These are phyloP conservation scores for Caenorhabditis japonica DNA, from an alignment of 2,888 invertebrate species.

Conservation along the genomic window DNA sequence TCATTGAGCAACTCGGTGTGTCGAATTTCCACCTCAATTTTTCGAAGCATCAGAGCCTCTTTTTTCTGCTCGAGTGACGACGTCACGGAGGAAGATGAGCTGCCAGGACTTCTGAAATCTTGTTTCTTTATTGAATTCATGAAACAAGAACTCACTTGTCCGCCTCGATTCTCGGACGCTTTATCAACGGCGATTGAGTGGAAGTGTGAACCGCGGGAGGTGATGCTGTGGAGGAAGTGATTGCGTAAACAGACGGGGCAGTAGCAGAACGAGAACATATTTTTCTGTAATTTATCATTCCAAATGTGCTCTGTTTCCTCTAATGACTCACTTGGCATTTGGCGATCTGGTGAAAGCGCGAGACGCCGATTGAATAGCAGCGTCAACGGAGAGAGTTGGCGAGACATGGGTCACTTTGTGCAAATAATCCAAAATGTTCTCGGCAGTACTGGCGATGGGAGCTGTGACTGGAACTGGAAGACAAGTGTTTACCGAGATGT, in stretches of 20 bases:
- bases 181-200: slow-evolving; percentile 19
- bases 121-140: background rate
- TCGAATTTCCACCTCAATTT: slow-evolving; percentile 46
- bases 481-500: slow-evolving; percentile 16
- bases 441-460: slow-evolving; percentile 1
- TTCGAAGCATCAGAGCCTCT: slow-evolving; percentile 34
- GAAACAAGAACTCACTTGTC: slow-evolving; percentile 12
- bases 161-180: slow-evolving; percentile 29
- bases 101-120: slow-evolving; percentile 29
- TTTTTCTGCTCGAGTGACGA: slow-evolving; percentile 40
- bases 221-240: slow-evolving; percentile 44
- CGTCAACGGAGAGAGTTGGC: slow-evolving; percentile 39
- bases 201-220: slow-evolving; percentile 24
- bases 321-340: slow-evolving; percentile 22
- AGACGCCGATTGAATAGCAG: slow-evolving; percentile 23
- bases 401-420: slow-evolving; percentile 27
- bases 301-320: background rate
- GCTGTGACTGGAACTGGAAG: slow-evolving; percentile 18
- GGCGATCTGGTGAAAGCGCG: slow-evolving; percentile 32
- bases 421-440: slow-evolving; percentile 32
- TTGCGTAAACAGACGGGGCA: slow-evolving; percentile 49
- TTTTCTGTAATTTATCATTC: slow-evolving; percentile 20
- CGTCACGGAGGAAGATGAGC: slow-evolving; percentile 6
- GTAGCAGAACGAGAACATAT: slow-evolving; percentile 44
- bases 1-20: slow-evolving; percentile 48